Evolutionary conservation across 2,113 vertebrate species (phyloP).

Genomic region (Sapajus apella): DNA sequence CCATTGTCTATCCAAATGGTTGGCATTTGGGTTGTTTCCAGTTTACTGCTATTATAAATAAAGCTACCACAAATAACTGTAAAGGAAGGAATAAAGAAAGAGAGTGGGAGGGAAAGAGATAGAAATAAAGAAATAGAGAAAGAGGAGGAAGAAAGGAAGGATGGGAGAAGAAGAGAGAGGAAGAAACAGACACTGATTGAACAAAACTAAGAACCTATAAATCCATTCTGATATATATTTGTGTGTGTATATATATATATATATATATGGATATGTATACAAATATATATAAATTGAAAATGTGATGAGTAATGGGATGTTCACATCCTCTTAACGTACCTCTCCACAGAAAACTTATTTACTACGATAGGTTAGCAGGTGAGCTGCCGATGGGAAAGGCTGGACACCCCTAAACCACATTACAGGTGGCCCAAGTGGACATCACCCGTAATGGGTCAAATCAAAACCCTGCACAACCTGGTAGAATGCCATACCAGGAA

Average conservation of each 20-base stretch:
- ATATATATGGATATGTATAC: too few species aligned
- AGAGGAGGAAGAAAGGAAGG: too few species aligned
- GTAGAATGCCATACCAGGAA: neutral
- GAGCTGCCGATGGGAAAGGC: neutral
- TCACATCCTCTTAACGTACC: neutral
- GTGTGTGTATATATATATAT: too few species aligned
- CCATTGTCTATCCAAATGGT: neutral
- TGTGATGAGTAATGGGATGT: neutral
- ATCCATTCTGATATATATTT: neutral
- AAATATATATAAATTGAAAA: neutral
- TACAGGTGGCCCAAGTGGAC: neutral
- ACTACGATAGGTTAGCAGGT: neutral
- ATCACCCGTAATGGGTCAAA: fast-evolving
- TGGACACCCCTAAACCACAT: too few species aligned
- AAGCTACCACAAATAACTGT: neutral
- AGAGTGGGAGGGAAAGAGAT: neutral
- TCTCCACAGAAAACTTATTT: neutral
- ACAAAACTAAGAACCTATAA: neutral
- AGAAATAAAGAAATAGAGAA: too few species aligned
- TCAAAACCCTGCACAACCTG: fast-evolving
- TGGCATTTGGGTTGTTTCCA: neutral
- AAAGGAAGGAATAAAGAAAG: neutral
- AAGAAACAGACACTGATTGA: neutral
- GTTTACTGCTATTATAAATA: neutral
- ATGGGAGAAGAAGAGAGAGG: neutral